Conservation (phyloP, 1,140 invertebrate species). For the Lordiphosa collinella region DNA sequence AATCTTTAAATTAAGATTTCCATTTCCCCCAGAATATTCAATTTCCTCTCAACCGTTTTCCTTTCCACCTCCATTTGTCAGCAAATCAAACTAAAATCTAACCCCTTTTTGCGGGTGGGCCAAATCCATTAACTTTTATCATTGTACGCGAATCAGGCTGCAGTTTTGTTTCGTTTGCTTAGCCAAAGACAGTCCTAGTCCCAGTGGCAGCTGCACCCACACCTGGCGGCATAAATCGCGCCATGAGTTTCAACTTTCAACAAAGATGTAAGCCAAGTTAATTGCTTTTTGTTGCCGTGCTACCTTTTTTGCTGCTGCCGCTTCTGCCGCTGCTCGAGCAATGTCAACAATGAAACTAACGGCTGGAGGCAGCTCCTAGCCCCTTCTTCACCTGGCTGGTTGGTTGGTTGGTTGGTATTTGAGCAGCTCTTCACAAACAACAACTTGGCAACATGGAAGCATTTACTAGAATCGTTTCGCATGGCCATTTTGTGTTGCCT, state of each 20-base stretch:
- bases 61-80: constrained; percentile 6
- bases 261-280: constrained; percentile 74
- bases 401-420: constrained; percentile 53
- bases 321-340: constrained; percentile 34
- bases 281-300: constrained; percentile 60
- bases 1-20: no score
- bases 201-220: constrained; percentile 17
- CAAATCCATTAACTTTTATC: constrained; percentile 61
- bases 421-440: constrained; percentile 73
- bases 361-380: constrained; percentile 18
- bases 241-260: constrained; percentile 72
- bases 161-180: constrained; percentile 46
- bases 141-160: constrained; percentile 33
- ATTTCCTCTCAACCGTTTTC: no score
- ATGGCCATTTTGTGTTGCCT: constrained; percentile 66
- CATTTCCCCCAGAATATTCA: no score
- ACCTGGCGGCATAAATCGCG: constrained; percentile 68
- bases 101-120: constrained; percentile 45
- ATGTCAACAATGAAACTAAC: constrained; percentile 76
- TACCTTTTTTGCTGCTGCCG: constrained; percentile 23
- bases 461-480: constrained; percentile 59
- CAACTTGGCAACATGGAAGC: constrained; percentile 63
- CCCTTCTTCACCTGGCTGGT: constrained; percentile 7
- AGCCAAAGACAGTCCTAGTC: constrained; percentile 21
- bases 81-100: constrained; percentile 58